Percentiles rank a stretch among this genome's conserved stretches.
phyloP scores from a whole-genome alignment of 2,797 vertebrate species.

The Arctocebus calabarensis region DNA sequence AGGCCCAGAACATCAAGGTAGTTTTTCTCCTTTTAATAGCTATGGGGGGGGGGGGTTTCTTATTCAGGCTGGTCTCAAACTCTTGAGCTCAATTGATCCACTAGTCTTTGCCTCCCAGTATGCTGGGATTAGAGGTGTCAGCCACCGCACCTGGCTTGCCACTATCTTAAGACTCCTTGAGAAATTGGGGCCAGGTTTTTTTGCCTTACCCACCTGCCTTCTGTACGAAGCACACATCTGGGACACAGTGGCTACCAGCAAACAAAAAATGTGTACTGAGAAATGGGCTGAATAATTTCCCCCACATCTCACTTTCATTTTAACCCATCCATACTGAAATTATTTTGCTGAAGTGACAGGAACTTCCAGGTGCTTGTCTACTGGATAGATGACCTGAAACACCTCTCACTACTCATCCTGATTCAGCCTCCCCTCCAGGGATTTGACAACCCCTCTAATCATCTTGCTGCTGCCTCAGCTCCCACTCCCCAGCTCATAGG shows the following conservation, averaged over 20 bases:
- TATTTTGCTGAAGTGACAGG: neutral
- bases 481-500: neutral
- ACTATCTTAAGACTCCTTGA: neutral
- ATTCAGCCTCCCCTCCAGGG: neutral
- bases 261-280: fast-evolving
- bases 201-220: neutral
- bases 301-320: neutral
- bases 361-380: neutral
- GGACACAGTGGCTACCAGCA: neutral
- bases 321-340: neutral
- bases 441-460: neutral
- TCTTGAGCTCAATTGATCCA: too few species aligned
- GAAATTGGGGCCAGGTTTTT: neutral
- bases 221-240: neutral
- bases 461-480: neutral
- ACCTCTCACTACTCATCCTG: neutral
- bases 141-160: too few species aligned
- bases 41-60: too few species aligned
- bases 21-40: too few species aligned
- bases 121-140: too few species aligned
- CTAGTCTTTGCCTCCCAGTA: too few species aligned
- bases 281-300: fast-evolving
- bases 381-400: neutral
- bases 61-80: too few species aligned
- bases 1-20: too few species aligned